Evolutionary conservation across 1,140 invertebrate species (phyloP).

Genomic region (Trachelipus rathkii): DNA sequence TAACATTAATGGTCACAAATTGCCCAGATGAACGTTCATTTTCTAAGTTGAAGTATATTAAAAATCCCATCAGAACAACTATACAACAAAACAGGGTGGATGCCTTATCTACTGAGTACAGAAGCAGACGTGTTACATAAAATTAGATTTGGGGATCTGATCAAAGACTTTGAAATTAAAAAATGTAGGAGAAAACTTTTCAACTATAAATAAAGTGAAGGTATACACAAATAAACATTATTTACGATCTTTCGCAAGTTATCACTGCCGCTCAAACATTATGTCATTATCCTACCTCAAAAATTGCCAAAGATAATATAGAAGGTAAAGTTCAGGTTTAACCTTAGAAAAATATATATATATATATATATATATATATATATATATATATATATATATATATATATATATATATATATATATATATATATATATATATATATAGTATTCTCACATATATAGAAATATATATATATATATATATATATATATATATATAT

Average conservation of each 20-base stretch:
- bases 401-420: slow-evolving; percentile 12
- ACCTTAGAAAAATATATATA: not conserved
- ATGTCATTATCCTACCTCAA: slow-evolving; percentile 83
- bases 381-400: slow-evolving; percentile 12
- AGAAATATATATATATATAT: slow-evolving; percentile 21
- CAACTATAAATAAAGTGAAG: too few species aligned
- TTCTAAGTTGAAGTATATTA: too few species aligned
- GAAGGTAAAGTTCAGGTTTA: slow-evolving; percentile 58
- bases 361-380: slow-evolving; percentile 12
- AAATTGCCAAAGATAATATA: slow-evolving; percentile 94
- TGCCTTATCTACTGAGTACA: too few species aligned
- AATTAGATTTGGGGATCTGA: too few species aligned
- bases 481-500: slow-evolving; percentile 20
- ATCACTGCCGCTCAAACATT: slow-evolving; percentile 88
- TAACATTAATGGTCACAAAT: too few species aligned
- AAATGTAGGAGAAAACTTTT: too few species aligned
- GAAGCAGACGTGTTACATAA: too few species aligned
- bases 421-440: slow-evolving; percentile 3
- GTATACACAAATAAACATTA: slow-evolving; percentile 47
- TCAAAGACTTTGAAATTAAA: too few species aligned
- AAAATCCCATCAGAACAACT: too few species aligned
- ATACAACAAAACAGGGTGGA: too few species aligned
- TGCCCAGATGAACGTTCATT: too few species aligned
- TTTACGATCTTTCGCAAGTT: slow-evolving; percentile 88
- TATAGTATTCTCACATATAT: slow-evolving; percentile 1